Base-by-base conservation (phyloP, 2,113 vertebrate species). In the Leptosomus discolor region DNA sequence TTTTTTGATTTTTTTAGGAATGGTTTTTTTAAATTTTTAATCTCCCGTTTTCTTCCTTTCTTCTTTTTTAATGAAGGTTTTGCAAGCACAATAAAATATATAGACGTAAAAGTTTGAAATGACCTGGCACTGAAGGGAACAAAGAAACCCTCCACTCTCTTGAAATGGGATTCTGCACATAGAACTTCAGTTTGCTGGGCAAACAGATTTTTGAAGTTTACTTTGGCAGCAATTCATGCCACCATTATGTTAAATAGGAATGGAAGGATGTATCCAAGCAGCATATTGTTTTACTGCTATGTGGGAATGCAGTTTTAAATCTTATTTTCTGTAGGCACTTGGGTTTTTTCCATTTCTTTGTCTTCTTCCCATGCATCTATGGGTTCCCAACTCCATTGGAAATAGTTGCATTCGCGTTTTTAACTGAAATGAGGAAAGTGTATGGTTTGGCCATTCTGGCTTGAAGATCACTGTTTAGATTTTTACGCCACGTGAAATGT, bases 121-220 rank as follows among this genome's bases (percentile, higher is more conserved):
- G 73, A 92, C 92, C 85, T 79, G 45, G 34, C 20, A 19, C 22
- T 68, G 19, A 36, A 65, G 39, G 50, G 78, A 92, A 53, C 81
- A 92, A 91, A 95, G 91, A 79, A 77, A 88, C 43, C n/a, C 75
- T 90, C 94, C 78, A 78, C 75, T 5, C 41, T 65, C 64, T 84
- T 63, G 54, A 84, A 92, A 78, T 2, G 16, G 45, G 54, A 63
- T 93, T 93, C 56, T 75, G 53, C 7, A 4, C 54, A 27, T 11
- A 65, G 22, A 84, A 56, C 64, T 95, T 58, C 11, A 67, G 68
- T 90, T 91, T 88, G 46, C 45, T 94, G 65, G 53, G 81, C 90
- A 95, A 91, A 97, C 80, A 43, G 39, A 88, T 90, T 94, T 69
- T 77, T 88, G 18, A 63, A 68, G 88, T 88, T 96, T 93, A 61